Evolutionary conservation across 2,888 invertebrate species (phyloP).

Genomic region (Pilophorus perplexus): DNA sequence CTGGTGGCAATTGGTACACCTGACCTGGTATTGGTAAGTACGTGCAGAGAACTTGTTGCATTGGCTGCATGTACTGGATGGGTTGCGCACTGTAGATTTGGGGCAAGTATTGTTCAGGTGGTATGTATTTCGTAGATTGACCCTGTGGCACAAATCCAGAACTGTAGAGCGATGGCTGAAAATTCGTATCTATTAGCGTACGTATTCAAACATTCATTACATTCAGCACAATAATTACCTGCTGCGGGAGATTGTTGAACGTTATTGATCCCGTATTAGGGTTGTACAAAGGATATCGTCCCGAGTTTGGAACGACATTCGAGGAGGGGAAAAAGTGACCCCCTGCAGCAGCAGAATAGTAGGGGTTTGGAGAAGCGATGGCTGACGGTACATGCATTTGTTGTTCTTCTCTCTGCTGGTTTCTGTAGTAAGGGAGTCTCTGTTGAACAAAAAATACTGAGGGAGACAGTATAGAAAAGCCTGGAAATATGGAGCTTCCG

Average conservation of each 20-base stretch:
- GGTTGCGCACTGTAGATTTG: no score
- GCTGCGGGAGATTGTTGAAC: not conserved
- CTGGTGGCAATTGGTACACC: slow-evolving; percentile 47
- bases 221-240: no score
- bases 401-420: not conserved
- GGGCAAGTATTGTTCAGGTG: no score
- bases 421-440: not conserved
- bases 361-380: slow-evolving; percentile 47
- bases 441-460: no score
- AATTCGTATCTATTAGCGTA: no score
- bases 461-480: no score
- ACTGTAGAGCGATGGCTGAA: no score
- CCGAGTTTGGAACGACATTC: slow-evolving; percentile 3
- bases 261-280: slow-evolving; percentile 30
- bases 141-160: no score
- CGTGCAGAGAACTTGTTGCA: slow-evolving; percentile 8
- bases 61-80: not conserved
- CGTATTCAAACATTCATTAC: no score
- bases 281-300: not conserved
- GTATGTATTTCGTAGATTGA: not conserved
- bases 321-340: no score
- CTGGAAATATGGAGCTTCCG: no score
- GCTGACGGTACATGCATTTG: slow-evolving; percentile 47
- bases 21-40: slow-evolving; percentile 30
- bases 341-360: slow-evolving; percentile 41